phyloP scores from a whole-genome alignment of 64 coral and sea anemone species.

The Stichodactyla helianthus region DNA sequence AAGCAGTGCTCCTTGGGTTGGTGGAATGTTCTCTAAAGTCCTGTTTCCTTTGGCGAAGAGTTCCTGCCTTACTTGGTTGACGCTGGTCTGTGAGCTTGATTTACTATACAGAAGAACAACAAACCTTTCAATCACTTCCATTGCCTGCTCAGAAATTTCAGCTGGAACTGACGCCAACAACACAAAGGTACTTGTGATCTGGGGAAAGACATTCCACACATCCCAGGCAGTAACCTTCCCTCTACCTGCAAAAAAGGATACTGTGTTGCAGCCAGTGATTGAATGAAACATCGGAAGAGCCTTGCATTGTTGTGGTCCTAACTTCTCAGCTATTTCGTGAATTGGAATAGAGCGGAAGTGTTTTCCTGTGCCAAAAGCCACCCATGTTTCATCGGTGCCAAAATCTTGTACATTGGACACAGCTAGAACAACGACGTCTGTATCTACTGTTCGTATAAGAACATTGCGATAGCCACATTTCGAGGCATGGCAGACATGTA shows the following conservation, averaged over 20 bases:
- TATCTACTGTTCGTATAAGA: conserved; percentile 23
- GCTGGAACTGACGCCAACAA: not conserved
- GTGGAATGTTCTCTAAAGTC: too few relatives aligned
- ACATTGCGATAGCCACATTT: conserved; percentile 7
- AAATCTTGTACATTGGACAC: conserved; percentile 1
- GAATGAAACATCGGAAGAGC: conserved; percentile 34
- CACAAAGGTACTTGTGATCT: conserved; percentile 11
- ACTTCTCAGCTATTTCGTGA: not conserved
- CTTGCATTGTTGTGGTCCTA: not conserved
- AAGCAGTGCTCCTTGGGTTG: conserved; percentile 28
- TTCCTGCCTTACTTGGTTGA: too few relatives aligned
- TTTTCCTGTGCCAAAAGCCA: conserved; percentile 45
- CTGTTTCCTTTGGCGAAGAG: too few relatives aligned
- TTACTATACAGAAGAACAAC: too few relatives aligned
- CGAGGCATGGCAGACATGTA: conserved; percentile 22
- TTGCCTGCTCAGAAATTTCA: not conserved
- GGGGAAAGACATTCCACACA: not conserved
- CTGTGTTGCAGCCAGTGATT: conserved; percentile 55
- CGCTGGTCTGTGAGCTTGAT: too few relatives aligned
- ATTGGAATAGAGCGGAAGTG: not conserved
- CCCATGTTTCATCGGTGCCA: conserved; percentile 6
- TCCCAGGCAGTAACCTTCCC: conserved; percentile 52
- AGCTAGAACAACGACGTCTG: conserved; percentile 29
- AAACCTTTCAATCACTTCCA: conserved; percentile 9
- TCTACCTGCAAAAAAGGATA: not conserved